Percentiles rank a stretch among this genome's conserved stretches.
phyloP scores from a whole-genome alignment of 2,113 vertebrate genomes.

The Megaceryle torquata region DNA sequence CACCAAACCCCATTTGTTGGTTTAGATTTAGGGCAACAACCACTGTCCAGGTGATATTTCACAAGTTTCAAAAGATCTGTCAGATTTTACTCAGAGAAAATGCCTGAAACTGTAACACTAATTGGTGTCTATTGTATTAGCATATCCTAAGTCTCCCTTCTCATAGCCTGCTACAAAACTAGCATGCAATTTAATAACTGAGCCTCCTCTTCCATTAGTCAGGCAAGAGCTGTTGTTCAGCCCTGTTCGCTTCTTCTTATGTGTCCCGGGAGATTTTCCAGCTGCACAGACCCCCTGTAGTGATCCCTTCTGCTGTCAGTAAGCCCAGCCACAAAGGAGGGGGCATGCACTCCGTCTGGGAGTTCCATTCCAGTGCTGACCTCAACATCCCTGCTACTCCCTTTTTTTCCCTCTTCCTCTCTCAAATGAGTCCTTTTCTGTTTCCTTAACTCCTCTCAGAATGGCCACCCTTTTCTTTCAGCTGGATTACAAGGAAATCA shows the following conservation, averaged over 20 bases:
- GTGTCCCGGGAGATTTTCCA: neutral
- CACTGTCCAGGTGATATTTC: neutral
- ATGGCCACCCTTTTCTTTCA: neutral
- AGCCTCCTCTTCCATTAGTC: neutral
- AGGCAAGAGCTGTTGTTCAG: neutral
- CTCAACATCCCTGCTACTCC: neutral
- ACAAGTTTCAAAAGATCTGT: neutral
- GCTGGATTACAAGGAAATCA: neutral
- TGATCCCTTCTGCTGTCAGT: neutral
- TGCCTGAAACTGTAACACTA: neutral
- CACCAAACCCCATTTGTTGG: neutral
- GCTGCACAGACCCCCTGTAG: neutral
- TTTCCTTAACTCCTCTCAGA: neutral
- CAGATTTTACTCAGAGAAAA: neutral
- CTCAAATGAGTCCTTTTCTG: neutral
- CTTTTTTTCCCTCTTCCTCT: neutral
- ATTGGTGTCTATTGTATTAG: neutral
- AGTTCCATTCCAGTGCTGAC: neutral
- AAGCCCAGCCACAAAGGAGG: neutral
- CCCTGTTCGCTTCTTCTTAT: neutral
- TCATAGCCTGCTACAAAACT: neutral
- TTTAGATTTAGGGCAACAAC: neutral
- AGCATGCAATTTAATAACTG: neutral
- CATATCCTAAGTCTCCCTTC: neutral
- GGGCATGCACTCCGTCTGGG: neutral